Evolutionary conservation across 2,797 vertebrate species (phyloP), one percentile per base, ranked within the genome.

Genomic region (Danio kyathit): DNA sequence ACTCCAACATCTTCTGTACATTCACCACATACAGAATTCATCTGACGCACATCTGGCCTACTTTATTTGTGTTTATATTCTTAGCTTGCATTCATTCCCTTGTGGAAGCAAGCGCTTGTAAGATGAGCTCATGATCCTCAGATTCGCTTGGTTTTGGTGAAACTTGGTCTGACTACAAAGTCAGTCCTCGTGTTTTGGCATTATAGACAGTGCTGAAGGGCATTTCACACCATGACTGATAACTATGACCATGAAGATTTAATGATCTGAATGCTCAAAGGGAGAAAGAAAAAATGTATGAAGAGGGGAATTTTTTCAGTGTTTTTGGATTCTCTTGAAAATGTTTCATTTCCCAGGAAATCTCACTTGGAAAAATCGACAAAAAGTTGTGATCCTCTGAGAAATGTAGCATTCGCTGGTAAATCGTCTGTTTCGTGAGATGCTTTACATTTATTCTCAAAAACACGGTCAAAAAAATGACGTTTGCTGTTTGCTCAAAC

Each of bases 111-210:
- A 78, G 43, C 64, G 40, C 21, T 49, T 1, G 52, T 46, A 49
- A 59, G 21, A 57, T 57, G 54, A 78, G 65, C 78, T 19, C 16
- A 6, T 6, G 21, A 12, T 21, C 17, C 40, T 17, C 29, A 9
- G 49, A 17, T n/a, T 57, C 4, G 7, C 41, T 59, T 14, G 41
- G 12, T 67, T 77, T 59, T 78, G 65, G 29, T 19, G 74, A 76
- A 76, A 76, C 49, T 29, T 46, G 49, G 51, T 38, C 61, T 1
- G 64, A 67, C 64, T 44, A 56, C 43, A 59, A 75, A 69, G 54
- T 38, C n/a, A 29, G 29, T 29, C 29, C 52, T 57, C 12, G 8
- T 77, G 41, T 67, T 56, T 5, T 66, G 41, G 11, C 21, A 66
- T 56, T 54, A 16, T 56, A 56, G 11, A 59, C 9, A 7, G 14